Conservation (phyloP, 1,140 invertebrate genomes). For the Chymomyza costata region DNA sequence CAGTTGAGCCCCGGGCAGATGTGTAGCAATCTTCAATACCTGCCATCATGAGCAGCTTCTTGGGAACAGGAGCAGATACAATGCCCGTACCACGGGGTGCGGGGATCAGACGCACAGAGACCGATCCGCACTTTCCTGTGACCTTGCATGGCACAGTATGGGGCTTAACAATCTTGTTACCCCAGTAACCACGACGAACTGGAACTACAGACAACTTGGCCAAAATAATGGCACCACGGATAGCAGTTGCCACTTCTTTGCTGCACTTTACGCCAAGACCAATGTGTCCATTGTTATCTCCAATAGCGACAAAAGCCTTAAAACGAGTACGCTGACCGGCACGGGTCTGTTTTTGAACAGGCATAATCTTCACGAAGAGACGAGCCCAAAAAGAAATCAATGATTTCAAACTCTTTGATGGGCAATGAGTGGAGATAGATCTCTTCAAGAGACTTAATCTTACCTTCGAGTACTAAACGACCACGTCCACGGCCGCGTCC, state of each 20-base stretch:
- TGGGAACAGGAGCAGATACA: conserved; percentile 98
- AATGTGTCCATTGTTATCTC: conserved; percentile 97
- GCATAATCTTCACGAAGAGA: conserved; percentile 97
- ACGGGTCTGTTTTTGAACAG: conserved; percentile 99
- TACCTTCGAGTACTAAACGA: conserved; percentile 94
- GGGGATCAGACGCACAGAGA: conserved; percentile 95
- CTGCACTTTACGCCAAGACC: conserved; percentile 98
- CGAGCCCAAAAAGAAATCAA: conserved; percentile 94
- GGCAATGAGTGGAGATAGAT: conserved; percentile 98
- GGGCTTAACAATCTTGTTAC: conserved; percentile 99
- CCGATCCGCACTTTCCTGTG: conserved; percentile 98
- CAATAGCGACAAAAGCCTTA: conserved; percentile 95
- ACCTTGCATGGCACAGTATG: conserved; percentile 99
- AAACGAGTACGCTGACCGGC: conserved; percentile 99
- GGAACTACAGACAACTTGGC: conserved; percentile 98
- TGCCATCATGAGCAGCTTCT: conserved; percentile 98
- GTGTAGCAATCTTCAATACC: conserved; percentile 99
- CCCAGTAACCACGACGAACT: conserved; percentile 98
- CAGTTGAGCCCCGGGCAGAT: conserved; percentile 94
- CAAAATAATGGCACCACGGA: conserved; percentile 97
- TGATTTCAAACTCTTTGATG: conserved; percentile 99
- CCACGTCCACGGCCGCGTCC: conserved; percentile 87
- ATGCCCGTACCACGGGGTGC: conserved; percentile 99
- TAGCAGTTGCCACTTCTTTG: conserved; percentile 99
- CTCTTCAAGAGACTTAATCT: conserved; percentile 95